Conservation (phyloP, 2,113 vertebrate species). For the Nymphicus hollandicus region DNA sequence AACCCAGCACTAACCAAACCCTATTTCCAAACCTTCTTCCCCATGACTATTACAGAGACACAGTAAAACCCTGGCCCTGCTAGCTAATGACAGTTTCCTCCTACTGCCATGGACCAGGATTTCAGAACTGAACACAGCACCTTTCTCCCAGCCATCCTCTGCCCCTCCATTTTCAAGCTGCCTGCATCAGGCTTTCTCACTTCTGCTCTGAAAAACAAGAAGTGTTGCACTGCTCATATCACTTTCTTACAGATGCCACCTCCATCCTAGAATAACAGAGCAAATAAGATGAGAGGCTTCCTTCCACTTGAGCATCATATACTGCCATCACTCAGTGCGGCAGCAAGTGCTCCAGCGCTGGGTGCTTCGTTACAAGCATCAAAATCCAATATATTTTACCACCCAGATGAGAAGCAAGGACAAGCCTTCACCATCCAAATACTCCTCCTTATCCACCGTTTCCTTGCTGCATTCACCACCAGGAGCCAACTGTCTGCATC, state of each 20-base stretch:
- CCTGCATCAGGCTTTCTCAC: background rate
- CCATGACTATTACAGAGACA: background rate
- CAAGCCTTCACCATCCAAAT: background rate
- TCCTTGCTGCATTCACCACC: background rate
- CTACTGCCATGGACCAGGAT: fast-evolving
- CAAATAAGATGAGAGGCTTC: background rate
- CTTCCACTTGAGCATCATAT: background rate
- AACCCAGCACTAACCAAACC: background rate
- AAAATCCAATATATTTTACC: background rate
- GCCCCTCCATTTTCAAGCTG: background rate
- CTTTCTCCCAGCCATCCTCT: background rate
- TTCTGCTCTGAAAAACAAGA: background rate
- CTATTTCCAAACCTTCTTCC: background rate
- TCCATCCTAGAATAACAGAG: background rate
- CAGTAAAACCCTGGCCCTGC: background rate
- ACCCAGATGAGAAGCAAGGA: background rate
- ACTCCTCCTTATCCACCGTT: background rate
- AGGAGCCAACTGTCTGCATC: background rate
- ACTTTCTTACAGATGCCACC: background rate
- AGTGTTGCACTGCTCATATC: fast-evolving
- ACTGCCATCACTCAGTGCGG: background rate
- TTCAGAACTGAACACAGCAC: background rate
- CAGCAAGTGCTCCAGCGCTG: fast-evolving
- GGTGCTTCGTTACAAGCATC: background rate
- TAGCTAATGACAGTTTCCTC: background rate